phyloP scores from a whole-genome alignment of 2,797 vertebrate genomes.

The Scleropages formosus region DNA sequence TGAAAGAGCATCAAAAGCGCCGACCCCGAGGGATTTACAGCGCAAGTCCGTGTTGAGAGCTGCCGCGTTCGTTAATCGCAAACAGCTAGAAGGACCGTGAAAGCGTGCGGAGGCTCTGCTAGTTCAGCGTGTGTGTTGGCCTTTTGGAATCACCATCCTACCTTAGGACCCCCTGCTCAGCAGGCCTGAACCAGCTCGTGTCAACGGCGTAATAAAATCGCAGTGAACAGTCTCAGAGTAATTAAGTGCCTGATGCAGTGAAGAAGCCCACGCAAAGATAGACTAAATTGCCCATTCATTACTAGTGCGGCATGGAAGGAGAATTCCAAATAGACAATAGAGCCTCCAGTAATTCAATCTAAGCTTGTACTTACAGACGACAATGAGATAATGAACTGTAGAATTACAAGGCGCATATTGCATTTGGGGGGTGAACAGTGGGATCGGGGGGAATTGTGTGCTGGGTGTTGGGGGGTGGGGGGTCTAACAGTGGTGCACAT shows the following conservation, averaged over 20 bases:
- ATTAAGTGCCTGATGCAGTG: constrained; percentile 92
- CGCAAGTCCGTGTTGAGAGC: too few relatives aligned
- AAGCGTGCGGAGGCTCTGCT: not conserved
- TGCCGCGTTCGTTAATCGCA: too few relatives aligned
- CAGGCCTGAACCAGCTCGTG: constrained; percentile 63
- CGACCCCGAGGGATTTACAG: too few relatives aligned
- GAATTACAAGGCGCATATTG: constrained; percentile 86
- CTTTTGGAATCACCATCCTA: constrained; percentile 29
- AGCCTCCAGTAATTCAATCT: constrained; percentile 97
- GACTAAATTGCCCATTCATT: constrained; percentile 99
- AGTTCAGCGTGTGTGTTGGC: not conserved
- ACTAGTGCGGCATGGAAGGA: constrained; percentile 80
- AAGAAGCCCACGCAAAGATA: constrained; percentile 91
- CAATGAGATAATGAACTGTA: constrained; percentile 97
- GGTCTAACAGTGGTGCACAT: constrained; percentile 21
- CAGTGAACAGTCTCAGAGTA: constrained; percentile 86
- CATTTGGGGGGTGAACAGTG: constrained; percentile 62
- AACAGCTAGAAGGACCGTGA: not conserved
- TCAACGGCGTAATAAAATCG: constrained; percentile 83
- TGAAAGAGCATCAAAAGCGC: too few relatives aligned
- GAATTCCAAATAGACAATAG: constrained; percentile 91
- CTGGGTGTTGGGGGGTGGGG: constrained; percentile 49
- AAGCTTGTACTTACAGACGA: constrained; percentile 99
- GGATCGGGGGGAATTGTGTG: constrained; percentile 51
- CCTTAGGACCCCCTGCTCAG: constrained; percentile 36